Percentiles rank a stretch among this genome's conserved stretches.
Evolutionary conservation across 2,797 vertebrate species (phyloP).

Genomic region (Anabacerthia variegaticeps): DNA sequence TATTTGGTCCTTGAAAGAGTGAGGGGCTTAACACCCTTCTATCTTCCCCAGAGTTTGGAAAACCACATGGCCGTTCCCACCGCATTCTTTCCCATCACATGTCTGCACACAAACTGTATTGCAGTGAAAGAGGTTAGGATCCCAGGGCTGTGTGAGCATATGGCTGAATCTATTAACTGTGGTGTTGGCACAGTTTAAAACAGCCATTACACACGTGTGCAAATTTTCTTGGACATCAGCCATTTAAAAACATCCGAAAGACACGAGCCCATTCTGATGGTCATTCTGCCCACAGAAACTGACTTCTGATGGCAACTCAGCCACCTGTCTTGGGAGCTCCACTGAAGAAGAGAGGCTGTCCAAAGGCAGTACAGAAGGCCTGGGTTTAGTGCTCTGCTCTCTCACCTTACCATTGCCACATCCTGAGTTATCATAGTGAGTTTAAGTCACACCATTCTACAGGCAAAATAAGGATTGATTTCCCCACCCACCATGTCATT

Average conservation of each 20-base stretch:
- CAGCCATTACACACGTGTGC: not conserved
- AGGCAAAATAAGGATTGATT: not conserved
- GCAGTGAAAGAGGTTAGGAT: not conserved
- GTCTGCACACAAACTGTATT: not conserved
- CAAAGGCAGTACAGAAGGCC: rapidly evolving
- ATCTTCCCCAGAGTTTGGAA: not conserved
- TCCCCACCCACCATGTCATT: rapidly evolving
- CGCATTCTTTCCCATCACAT: not conserved
- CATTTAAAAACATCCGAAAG: not conserved
- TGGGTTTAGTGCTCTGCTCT: not conserved
- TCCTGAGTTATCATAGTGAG: rapidly evolving
- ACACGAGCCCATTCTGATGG: not conserved
- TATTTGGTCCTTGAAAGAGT: not conserved
- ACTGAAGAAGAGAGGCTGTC: not conserved
- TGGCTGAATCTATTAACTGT: not conserved
- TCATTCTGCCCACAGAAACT: not conserved
- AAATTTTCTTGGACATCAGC: not conserved
- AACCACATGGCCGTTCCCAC: rapidly evolving
- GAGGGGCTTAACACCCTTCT: not conserved
- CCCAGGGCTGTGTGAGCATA: not conserved
- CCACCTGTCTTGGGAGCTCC: not conserved
- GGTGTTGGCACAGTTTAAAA: not conserved
- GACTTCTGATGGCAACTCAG: not conserved
- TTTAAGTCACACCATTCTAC: not conserved
- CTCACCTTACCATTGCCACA: not conserved